Conservation (phyloP, 2,113 vertebrate genomes). For the Nycticebus coucang region DNA sequence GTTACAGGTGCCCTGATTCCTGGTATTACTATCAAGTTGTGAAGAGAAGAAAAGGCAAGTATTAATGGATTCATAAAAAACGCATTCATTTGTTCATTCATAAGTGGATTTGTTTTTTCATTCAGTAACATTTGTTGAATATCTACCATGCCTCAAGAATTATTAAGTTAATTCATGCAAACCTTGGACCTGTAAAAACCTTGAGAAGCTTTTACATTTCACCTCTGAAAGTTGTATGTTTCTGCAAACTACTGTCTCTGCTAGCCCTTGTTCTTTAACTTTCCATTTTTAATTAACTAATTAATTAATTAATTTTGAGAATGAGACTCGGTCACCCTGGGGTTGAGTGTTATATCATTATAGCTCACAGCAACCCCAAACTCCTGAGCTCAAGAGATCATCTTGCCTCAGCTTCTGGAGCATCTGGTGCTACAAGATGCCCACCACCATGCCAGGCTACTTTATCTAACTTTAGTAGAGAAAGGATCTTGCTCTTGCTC, state of each 20-base stretch:
- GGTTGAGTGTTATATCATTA: too few species aligned
- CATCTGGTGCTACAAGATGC: too few species aligned
- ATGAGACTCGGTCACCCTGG: too few species aligned
- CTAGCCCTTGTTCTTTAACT: neutral
- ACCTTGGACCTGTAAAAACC: neutral
- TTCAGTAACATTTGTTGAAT: neutral
- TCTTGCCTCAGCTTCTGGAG: too few species aligned
- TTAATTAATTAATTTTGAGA: too few species aligned
- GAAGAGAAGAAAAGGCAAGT: neutral
- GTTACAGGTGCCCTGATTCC: neutral
- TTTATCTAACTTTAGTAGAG: too few species aligned
- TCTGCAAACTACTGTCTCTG: neutral
- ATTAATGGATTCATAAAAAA: neutral
- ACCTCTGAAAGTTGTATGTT: neutral
- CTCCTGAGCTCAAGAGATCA: too few species aligned
- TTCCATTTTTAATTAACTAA: neutral
- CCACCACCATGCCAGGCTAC: too few species aligned
- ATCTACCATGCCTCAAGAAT: neutral
- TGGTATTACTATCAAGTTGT: neutral
- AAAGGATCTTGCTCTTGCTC: too few species aligned
- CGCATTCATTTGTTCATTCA: too few species aligned
- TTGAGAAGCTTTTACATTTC: neutral
- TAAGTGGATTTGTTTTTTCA: neutral
- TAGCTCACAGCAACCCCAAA: too few species aligned
- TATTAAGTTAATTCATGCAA: neutral